Base-by-base conservation (phyloP, 2,113 vertebrate species). In the Procapra przewalskii region DNA sequence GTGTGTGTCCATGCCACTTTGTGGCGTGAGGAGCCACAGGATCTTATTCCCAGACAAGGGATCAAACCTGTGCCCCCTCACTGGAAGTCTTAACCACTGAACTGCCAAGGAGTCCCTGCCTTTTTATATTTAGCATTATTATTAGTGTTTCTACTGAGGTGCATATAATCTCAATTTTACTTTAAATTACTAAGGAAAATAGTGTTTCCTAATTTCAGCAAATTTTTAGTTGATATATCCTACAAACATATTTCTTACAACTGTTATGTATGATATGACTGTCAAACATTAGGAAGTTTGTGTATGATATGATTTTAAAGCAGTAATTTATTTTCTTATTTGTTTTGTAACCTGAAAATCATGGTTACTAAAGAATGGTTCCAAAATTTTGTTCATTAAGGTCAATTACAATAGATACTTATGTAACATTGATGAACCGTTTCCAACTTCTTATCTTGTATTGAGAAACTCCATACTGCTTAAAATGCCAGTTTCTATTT, bases 181-280 rank as follows among this genome's bases (percentile, higher is more conserved):
- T 91, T 91, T 59, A 81, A 82, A 33, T 86, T 85, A n/a, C 59
- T 92, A 80, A 90, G 7, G 54, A 96, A 57, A 90, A 81, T 0
- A 55, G 3, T 96, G 52, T 87, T 59, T 60, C 52, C 50, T 83
- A 82, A 80, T 59, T n/a, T 57, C 29, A 91, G 8, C 50, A 50
- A 40, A 40, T 59, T 96, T 94, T 81, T 91, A 96, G 84, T 96
- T 96, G 50, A 57, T 67, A 48, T n/a, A 31, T 21, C n/a, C 71
- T 87, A 17, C 19, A 87, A 52, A 52, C 52, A 12, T 81, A 59
- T 86, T 94, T 62, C 81, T 86, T 43, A 86, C 6, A 87, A 59
- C 43, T 90, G 25, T 52, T 81, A 52, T 21, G 17, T 81, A 6
- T 48, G 57, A 50, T 92, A 15, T 27, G 27, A 54, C 33, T 88